Percentiles rank a stretch among this genome's conserved stretches.
phyloP scores from a whole-genome alignment of 2,113 vertebrate genomes.

The Cavia porcellus region DNA sequence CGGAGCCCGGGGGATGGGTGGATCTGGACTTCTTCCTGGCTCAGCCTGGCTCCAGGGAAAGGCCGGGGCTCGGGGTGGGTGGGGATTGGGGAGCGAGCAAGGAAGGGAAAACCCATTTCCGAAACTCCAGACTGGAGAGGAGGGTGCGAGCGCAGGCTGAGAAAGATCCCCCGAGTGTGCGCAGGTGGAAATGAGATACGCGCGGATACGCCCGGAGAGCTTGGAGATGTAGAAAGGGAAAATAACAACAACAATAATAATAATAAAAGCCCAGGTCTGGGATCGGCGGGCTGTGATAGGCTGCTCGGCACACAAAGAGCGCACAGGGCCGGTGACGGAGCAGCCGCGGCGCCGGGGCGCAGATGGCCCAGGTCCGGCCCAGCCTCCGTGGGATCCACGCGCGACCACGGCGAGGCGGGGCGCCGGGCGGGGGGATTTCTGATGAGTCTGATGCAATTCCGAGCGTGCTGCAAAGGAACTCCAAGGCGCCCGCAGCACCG shows the following conservation, averaged over 20 bases:
- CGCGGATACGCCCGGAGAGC: slow-evolving; percentile 68
- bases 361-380: slow-evolving; percentile 82
- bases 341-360: slow-evolving; percentile 78
- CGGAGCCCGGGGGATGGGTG: not conserved
- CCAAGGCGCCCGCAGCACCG: slow-evolving; percentile 86
- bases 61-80: not conserved
- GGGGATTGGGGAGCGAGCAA: not conserved
- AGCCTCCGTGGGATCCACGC: slow-evolving; percentile 80
- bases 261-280: slow-evolving; percentile 24
- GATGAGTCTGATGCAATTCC: slow-evolving; percentile 90
- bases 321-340: slow-evolving; percentile 77
- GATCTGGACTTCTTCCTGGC: slow-evolving; percentile 56
- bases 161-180: slow-evolving; percentile 67
- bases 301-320: slow-evolving; percentile 79
- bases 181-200: slow-evolving; percentile 72
- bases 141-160: slow-evolving; percentile 21
- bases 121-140: slow-evolving; percentile 70
- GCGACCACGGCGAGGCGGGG: slow-evolving; percentile 85
- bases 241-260: not conserved
- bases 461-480: slow-evolving; percentile 90
- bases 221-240: slow-evolving; percentile 61
- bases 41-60: not conserved
- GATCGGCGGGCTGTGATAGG: slow-evolving; percentile 79
- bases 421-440: slow-evolving; percentile 86
- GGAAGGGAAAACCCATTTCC: slow-evolving; percentile 38